These are phyloP conservation scores for Heliocidaris erythrogramma DNA, from an alignment of 35 echinoderm and acorn worm species.

Conservation along the genomic window DNA sequence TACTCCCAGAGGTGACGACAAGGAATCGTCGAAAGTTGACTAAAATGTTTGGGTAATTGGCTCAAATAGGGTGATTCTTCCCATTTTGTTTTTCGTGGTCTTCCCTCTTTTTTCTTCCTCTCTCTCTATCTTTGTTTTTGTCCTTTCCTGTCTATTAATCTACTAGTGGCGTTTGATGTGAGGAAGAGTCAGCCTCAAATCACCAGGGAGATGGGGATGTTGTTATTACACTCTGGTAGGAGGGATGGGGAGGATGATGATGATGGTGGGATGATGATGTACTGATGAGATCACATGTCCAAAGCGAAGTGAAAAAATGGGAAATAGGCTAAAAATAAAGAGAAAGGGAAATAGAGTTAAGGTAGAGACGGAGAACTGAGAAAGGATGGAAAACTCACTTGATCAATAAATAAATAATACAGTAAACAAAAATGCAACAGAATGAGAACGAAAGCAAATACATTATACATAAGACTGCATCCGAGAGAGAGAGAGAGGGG, in stretches of 20 bases:
- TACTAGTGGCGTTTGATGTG: constrained; percentile 37
- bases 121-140: not conserved
- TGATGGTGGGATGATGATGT: constrained; percentile 38
- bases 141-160: constrained; percentile 25
- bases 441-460: not conserved
- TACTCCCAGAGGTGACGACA: constrained; percentile 15
- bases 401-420: not conserved
- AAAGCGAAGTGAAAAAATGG: not conserved
- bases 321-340: not conserved
- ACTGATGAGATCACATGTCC: constrained; percentile 7
- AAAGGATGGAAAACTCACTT: not conserved
- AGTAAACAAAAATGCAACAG: not conserved
- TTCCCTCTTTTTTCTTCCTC: not conserved
- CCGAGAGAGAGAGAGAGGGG: too few species aligned
- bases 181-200: not conserved
- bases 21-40: constrained; percentile 47
- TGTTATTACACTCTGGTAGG: constrained; percentile 37
- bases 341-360: not conserved
- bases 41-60: constrained; percentile 53
- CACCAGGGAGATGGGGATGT: constrained; percentile 21
- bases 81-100: not conserved
- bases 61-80: constrained; percentile 49
- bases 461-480: not conserved
- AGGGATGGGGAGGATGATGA: not conserved
- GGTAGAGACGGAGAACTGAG: not conserved